phyloP scores from a whole-genome alignment of 2,888 invertebrate species.

The Meghimatium bilineatum region DNA sequence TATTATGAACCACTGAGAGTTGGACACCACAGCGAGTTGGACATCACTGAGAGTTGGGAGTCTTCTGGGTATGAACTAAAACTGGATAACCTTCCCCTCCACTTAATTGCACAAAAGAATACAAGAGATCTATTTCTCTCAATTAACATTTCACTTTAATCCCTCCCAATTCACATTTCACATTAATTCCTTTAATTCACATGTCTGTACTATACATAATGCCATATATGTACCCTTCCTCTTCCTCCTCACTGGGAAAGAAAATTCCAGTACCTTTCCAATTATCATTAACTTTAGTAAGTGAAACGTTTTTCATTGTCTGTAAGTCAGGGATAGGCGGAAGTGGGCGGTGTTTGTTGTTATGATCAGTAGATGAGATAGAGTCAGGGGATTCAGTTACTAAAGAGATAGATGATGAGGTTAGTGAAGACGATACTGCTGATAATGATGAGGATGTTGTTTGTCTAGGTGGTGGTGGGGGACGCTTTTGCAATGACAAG shows the following conservation, averaged over 20 bases:
- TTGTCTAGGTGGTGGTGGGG: not conserved
- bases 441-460: not conserved
- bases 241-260: slow-evolving; percentile 40
- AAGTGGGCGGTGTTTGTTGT: slow-evolving; percentile 34
- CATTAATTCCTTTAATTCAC: not conserved
- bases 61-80: no score
- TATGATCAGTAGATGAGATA: not conserved
- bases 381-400: not conserved
- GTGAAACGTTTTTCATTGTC: not conserved
- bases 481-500: not conserved
- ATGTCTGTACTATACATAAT: slow-evolving; percentile 40
- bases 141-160: no score
- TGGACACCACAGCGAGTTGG: no score
- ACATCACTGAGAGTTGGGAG: no score
- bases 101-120: no score
- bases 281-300: not conserved
- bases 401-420: slow-evolving; percentile 10
- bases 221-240: slow-evolving; percentile 39
- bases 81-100: no score
- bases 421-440: not conserved
- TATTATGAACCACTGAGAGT: no score
- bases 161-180: no score
- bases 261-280: slow-evolving; percentile 27
- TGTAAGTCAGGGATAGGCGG: slow-evolving; percentile 17
- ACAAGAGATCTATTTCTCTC: no score